Conservation (phyloP, 2,113 vertebrate species). For the Vidua macroura region DNA sequence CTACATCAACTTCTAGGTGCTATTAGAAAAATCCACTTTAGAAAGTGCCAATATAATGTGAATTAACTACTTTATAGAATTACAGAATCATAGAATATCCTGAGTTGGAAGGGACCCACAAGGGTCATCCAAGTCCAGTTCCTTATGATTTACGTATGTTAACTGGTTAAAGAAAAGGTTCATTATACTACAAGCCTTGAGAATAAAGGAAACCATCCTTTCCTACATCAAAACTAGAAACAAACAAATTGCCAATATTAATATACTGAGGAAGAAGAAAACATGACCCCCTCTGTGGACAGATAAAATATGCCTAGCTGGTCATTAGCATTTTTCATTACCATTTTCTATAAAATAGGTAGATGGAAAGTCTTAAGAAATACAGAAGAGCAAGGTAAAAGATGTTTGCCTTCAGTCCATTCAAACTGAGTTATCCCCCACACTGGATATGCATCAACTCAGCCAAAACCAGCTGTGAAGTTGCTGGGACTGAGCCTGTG, state of each 20-base stretch:
- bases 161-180: not conserved
- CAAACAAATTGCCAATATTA: not conserved
- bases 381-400: not conserved
- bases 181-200: not conserved
- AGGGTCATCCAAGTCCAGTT: not conserved
- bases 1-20: not conserved
- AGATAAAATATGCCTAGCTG: not conserved
- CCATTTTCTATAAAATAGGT: not conserved
- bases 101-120: not conserved
- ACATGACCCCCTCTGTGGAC: no score
- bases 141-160: not conserved
- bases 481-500: not conserved
- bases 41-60: rapidly evolving
- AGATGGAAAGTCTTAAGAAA: not conserved
- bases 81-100: no score
- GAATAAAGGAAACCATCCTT: not conserved
- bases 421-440: not conserved
- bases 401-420: not conserved
- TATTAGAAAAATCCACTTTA: not conserved
- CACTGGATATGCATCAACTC: rapidly evolving
- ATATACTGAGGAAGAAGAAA: not conserved
- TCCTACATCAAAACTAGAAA: not conserved
- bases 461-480: not conserved
- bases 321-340: not conserved
- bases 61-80: not conserved